Conservation (phyloP, 2,113 vertebrate species). For the Chrysemys picta region DNA sequence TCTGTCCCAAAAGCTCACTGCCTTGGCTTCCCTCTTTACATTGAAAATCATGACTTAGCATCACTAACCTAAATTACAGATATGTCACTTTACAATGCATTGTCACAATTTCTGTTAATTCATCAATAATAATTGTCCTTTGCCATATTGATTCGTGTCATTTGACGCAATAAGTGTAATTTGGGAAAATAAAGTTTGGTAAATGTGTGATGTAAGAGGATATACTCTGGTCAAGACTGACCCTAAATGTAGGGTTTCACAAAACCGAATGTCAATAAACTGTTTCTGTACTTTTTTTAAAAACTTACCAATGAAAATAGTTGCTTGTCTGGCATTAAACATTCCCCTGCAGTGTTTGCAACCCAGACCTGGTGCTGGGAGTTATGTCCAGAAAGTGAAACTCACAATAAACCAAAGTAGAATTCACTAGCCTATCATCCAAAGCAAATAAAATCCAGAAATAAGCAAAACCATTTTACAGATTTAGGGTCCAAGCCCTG, state of each 20-base stretch:
- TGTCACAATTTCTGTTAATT: no score
- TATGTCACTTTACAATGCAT: accelerated
- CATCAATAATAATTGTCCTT: accelerated
- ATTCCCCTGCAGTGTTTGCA: not conserved
- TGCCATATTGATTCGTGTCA: not conserved
- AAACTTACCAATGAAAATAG: not conserved
- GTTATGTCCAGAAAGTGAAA: not conserved
- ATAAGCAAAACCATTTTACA: not conserved
- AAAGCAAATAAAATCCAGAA: not conserved
- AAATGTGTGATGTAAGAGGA: accelerated
- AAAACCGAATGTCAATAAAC: accelerated
- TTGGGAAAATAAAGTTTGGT: not conserved
- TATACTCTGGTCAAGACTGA: not conserved
- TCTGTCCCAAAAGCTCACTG: not conserved
- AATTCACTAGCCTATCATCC: not conserved
- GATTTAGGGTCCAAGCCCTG: not conserved
- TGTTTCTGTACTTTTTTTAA: accelerated
- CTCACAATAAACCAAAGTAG: not conserved
- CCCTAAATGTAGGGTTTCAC: not conserved
- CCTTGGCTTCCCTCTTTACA: not conserved
- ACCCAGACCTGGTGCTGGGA: not conserved
- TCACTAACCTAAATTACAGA: not conserved
- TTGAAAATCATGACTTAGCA: accelerated
- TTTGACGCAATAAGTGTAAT: accelerated
- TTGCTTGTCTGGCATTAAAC: accelerated